Base-by-base conservation (phyloP, 2,888 invertebrate genomes). In the Prenolepis imparis region DNA sequence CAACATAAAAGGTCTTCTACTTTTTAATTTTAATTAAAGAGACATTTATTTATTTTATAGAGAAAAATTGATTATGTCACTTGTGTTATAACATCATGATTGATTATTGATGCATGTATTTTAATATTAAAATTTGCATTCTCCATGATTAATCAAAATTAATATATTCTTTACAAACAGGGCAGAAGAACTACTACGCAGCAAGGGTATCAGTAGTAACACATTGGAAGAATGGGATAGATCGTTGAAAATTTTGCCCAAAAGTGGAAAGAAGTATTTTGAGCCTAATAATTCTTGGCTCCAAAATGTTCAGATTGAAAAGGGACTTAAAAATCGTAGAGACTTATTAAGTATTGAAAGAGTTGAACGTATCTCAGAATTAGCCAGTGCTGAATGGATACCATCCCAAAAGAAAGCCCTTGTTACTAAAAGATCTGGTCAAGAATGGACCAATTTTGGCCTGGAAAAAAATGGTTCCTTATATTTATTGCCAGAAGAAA, bases 401-500 rank as follows among this genome's bases (percentile, higher is more conserved):
- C 95, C 96, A 48, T 94, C 95, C 4, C 90, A 95, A 36, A 95
- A 94, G 84, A 94, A 95, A 75, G 96, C 96, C 0, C 95, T 95
- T 91, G 96, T 96, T 0, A 96, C 95, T 1, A 95, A 96, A 87
- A 95, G 95, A 87, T 94, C 94, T 52, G 96, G 96, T 1, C 95
- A 96, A 8, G 95, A 96, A 80, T 96, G 96, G 96, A 95, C 95
- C 75, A 96, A 94, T 86, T 93, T 96, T 85, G 96, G 96, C 0
- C 95, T 95, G 82, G 95, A 95, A 90, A 93, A 95, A 28, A 95
- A 95, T 55, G 94, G 95, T 41, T 93, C 93, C 74, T 91, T 96
- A 5, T 96, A 95, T 92, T 93, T 97, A 1, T 94, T 95, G 68
- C 96, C 97, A 2, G 97, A 97, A 94, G 97, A 97, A 95, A 95